Conservation (phyloP, 2,797 vertebrate species). For the Adrianichthys oophorus region DNA sequence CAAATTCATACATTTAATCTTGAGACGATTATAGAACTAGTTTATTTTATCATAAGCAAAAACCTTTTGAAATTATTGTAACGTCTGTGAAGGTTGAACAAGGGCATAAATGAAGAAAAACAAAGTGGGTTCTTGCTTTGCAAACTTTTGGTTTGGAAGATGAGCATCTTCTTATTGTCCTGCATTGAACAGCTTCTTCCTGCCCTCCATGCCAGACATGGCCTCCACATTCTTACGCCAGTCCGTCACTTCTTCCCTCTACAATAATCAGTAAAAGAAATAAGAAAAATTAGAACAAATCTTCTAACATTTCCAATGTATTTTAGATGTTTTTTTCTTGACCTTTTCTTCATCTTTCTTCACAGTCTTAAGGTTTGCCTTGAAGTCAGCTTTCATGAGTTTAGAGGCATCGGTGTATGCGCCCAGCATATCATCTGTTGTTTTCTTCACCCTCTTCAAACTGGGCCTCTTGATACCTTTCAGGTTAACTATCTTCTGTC, state of each 20-base stretch:
- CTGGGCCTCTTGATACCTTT: conserved; percentile 78
- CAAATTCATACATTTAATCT: conserved; percentile 11
- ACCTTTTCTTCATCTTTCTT: conserved; percentile 86
- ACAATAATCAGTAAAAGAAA: conserved; percentile 5
- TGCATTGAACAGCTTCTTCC: conserved; percentile 77
- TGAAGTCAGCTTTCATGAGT: conserved; percentile 80
- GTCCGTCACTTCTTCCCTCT: conserved; percentile 79
- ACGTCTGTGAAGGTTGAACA: conserved; percentile 7
- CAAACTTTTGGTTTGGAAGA: neutral
- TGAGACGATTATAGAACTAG: conserved; percentile 5
- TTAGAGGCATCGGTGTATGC: conserved; percentile 67
- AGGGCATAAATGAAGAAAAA: neutral
- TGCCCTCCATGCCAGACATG: conserved; percentile 80
- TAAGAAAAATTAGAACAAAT: neutral
- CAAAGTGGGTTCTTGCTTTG: conserved; percentile 1
- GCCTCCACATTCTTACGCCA: conserved; percentile 81
- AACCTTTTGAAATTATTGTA: conserved; percentile 8
- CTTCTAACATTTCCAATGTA: neutral
- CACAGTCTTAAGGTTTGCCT: conserved; percentile 82
- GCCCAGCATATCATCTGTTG: conserved; percentile 78
- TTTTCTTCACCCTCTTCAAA: conserved; percentile 80
- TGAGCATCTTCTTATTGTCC: conserved; percentile 43
- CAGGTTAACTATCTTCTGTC: conserved; percentile 71
- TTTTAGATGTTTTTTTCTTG: neutral
- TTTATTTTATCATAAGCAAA: conserved; percentile 23